These are phyloP conservation scores for Erannis defoliaria DNA, from an alignment of 2,888 invertebrate species.

Conservation along the genomic window DNA sequence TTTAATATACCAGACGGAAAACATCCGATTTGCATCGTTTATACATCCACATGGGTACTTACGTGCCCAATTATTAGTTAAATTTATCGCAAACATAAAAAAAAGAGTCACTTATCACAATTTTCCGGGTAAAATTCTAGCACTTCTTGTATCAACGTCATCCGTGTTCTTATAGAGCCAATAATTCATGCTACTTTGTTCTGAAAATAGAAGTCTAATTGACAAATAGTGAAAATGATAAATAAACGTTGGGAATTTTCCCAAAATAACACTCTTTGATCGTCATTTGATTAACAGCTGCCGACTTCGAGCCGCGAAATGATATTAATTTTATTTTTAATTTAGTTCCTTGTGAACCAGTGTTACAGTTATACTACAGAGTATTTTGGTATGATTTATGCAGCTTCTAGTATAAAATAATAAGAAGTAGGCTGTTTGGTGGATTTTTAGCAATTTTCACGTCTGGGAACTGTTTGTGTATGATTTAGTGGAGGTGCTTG, in stretches of 20 bases:
- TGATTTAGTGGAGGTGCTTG: slow-evolving; percentile 49
- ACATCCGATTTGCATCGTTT: slow-evolving; percentile 28
- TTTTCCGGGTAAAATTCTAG: slow-evolving; percentile 34
- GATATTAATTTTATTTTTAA: slow-evolving; percentile 85
- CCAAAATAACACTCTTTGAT: slow-evolving; percentile 83
- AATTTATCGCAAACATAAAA: slow-evolving; percentile 31
- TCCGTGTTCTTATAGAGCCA: slow-evolving; percentile 54
- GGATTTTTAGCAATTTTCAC: slow-evolving; percentile 54
- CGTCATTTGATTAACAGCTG: slow-evolving; percentile 80
- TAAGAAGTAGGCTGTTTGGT: slow-evolving; percentile 50
- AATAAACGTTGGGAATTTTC: slow-evolving; percentile 80
- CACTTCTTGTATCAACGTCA: slow-evolving; percentile 29
- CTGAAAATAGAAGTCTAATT: slow-evolving; percentile 84
- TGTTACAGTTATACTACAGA: slow-evolving; percentile 62
- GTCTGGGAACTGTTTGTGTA: slow-evolving; percentile 45
- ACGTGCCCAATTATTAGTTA: slow-evolving; percentile 21
- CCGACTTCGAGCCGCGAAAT: slow-evolving; percentile 73
- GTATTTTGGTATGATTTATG: slow-evolving; percentile 74
- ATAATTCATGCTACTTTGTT: slow-evolving; percentile 82
- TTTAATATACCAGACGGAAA: slow-evolving; percentile 33
- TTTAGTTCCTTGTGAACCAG: slow-evolving; percentile 52
- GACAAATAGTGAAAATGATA: slow-evolving; percentile 86
- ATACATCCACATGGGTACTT: slow-evolving; percentile 29
- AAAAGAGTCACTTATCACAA: slow-evolving; percentile 19
- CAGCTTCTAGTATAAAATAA: slow-evolving; percentile 52